Base-by-base conservation (phyloP, 2,888 invertebrate species). In the Glomeris marginata region DNA sequence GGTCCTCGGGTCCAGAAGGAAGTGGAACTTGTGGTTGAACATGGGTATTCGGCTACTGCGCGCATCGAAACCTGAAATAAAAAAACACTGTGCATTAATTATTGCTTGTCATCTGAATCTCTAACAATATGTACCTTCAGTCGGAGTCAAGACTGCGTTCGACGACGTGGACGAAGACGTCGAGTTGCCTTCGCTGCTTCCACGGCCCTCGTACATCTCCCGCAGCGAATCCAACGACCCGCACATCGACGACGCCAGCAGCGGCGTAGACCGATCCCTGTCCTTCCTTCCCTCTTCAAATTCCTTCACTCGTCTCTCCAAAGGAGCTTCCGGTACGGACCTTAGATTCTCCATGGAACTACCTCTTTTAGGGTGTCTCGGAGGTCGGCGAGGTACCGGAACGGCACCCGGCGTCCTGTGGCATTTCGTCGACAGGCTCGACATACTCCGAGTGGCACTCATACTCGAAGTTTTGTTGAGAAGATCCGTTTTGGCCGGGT, bases 221-320 rank as follows among this genome's bases (percentile, higher is more conserved):
- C 74, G 70, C 13, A 75, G 62, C 1, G 76, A 76, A 59, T 76
- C 76, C 54, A 75, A 63, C 34, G 75, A 75, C 21, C 74, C 74
- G 50, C 72, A 70, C 45, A 72, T 64, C 40, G 37, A 43, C n/a
- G 45, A 20, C 15, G 37, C 18, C 6, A 20, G 45, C 28, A 42
- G 22, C 33, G 38, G 15, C 28, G 28, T 28, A 3, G 28, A 28
- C 28, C 28, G 3, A 5, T 28, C 4, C 28, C 28, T 3, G 28
- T 28, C 28, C 28, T 28, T 28, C 8, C 28, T 28, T 8, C 4
- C 28, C 28, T 28, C 28, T 28, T 28, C 28, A 8, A 28, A 28
- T 28, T 28, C 28, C 28, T 28, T 28, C 28, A 28, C 28, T 3
- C 28, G 28, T 28, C 28, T 28, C 18, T 22, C 43, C 22, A 22